Conservation (phyloP, 2,113 vertebrate species). For the Dipodomys ordii region DNA sequence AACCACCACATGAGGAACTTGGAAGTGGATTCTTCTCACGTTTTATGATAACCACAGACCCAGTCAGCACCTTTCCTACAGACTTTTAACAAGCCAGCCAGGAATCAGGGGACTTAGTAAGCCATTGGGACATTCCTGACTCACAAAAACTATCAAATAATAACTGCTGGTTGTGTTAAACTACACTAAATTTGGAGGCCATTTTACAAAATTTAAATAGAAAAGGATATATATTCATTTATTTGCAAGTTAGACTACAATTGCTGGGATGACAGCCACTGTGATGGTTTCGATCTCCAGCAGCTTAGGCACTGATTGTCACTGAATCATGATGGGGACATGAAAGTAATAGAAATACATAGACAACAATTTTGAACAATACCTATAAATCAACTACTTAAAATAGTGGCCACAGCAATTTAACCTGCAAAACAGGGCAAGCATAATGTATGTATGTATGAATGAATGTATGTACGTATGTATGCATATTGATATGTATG, state of each 20-base stretch:
- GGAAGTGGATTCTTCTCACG: background rate
- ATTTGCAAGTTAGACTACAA: background rate
- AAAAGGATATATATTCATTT: background rate
- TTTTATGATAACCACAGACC: background rate
- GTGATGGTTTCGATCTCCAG: background rate
- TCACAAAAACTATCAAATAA: background rate
- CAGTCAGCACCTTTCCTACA: background rate
- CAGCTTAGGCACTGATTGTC: background rate
- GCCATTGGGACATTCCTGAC: background rate
- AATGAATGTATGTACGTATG: background rate
- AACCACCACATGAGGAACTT: background rate
- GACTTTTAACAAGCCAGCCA: background rate
- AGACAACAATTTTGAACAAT: background rate
- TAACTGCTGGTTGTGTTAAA: background rate
- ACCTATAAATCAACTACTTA: background rate
- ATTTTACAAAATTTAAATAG: background rate
- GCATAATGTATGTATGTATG: background rate
- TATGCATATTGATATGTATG: background rate
- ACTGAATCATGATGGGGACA: background rate
- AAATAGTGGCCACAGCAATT: background rate
- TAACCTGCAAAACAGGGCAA: constrained; percentile 34
- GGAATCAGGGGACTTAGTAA: background rate
- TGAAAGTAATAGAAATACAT: background rate
- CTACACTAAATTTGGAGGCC: background rate
- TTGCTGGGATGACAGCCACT: background rate